These are phyloP conservation scores for Aplidium turbinatum DNA, from an alignment of 23 tunicate genomes.

Conservation along the genomic window DNA sequence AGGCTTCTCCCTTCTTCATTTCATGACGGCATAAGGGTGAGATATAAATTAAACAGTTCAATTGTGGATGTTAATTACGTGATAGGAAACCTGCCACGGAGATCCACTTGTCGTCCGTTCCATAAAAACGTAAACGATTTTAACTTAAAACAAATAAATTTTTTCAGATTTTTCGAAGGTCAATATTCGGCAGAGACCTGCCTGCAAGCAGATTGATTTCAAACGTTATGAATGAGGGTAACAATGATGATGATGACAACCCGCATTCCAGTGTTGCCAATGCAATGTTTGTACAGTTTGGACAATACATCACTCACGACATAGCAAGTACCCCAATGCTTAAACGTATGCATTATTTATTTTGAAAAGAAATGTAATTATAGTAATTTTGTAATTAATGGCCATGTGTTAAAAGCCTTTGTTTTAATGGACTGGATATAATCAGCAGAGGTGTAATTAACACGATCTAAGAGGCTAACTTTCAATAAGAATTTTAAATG, in stretches of 20 bases:
- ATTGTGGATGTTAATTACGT: too few species aligned
- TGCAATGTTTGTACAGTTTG: conserved; percentile 73
- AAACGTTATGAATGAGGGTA: conserved; percentile 25
- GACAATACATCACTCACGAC: conserved; percentile 76
- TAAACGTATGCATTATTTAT: conserved; percentile 26
- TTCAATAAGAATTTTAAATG: too few species aligned
- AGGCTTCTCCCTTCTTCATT: conserved; percentile 55
- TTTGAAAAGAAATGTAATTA: neutral
- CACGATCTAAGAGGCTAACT: too few species aligned
- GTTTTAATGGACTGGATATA: too few species aligned
- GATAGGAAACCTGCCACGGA: too few species aligned
- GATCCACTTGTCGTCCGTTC: too few species aligned
- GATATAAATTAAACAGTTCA: too few species aligned
- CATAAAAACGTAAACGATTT: too few species aligned
- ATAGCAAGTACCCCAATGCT: conserved; percentile 46
- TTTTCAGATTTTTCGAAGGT: conserved; percentile 23
- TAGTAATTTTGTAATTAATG: neutral
- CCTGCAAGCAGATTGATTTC: conserved; percentile 51
- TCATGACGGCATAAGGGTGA: conserved; percentile 50
- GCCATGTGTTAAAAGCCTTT: too few species aligned
- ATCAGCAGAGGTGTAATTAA: too few species aligned
- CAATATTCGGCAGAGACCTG: conserved; percentile 30
- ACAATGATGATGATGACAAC: too few species aligned
- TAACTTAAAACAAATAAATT: neutral
- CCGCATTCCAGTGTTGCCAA: conserved; percentile 19